These are phyloP conservation scores for Trachelus stipa DNA, from an alignment of 2,888 invertebrate genomes.

Conservation along the genomic window DNA sequence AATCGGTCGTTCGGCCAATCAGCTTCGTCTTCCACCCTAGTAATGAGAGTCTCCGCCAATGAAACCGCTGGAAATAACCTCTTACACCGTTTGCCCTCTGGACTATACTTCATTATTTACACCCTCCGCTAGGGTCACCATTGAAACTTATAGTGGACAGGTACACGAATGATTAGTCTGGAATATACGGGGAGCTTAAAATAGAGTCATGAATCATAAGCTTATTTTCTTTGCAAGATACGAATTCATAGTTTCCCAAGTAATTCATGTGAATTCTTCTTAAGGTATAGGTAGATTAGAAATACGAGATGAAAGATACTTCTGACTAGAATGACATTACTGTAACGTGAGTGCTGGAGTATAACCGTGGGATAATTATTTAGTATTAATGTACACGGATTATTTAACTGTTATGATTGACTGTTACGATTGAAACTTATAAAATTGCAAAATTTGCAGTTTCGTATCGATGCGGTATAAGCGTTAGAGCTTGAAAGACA, in stretches of 20 bases:
- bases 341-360: not conserved
- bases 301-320: not conserved
- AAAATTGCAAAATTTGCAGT: not conserved
- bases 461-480: not conserved
- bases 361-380: not conserved
- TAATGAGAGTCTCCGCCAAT: not conserved
- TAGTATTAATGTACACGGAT: not conserved
- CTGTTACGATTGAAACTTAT: not conserved
- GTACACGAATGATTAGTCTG: not conserved
- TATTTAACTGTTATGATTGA: not conserved
- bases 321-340: not conserved
- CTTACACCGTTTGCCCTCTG: not conserved
- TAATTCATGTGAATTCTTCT: not conserved
- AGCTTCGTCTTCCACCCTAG: not conserved
- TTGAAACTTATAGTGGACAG: not conserved
- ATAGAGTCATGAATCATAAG: not conserved
- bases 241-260: not conserved
- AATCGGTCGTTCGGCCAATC: not conserved
- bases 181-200: not conserved
- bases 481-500: not conserved
- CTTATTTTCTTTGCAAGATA: not conserved
- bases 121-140: not conserved
- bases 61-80: constrained; percentile 1
- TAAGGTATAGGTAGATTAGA: not conserved
- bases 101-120: not conserved